Percentiles rank a stretch among this genome's conserved stretches.
Conservation (phyloP, 2,888 invertebrate species). For the Dicyrtoma fusca region DNA sequence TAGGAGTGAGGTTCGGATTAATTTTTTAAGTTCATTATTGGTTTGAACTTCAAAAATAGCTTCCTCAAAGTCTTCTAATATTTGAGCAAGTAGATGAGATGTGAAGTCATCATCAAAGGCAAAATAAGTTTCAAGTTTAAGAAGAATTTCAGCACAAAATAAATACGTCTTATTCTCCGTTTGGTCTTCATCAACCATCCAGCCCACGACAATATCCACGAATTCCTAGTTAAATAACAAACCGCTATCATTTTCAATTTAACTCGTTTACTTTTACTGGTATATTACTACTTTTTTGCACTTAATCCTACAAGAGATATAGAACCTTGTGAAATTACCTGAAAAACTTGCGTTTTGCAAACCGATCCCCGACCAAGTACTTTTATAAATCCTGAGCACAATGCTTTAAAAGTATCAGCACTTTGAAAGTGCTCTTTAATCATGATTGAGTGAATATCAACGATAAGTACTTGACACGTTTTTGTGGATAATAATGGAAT, state of each 20-base stretch:
- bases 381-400: constrained; percentile 27
- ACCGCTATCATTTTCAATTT: not conserved
- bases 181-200: constrained; percentile 47
- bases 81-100: constrained; percentile 15
- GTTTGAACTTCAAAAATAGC: constrained; percentile 19
- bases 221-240: constrained; percentile 44
- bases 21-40: constrained; percentile 6
- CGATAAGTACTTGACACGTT: not conserved
- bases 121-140: constrained; percentile 43
- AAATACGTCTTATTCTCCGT: constrained; percentile 24
- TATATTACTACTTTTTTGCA: not conserved
- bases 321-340: too few relatives aligned
- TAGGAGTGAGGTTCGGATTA: constrained; percentile 17
- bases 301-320: too few relatives aligned
- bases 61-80: constrained; percentile 35
- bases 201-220: constrained; percentile 54
- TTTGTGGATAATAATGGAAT: constrained; percentile 33
- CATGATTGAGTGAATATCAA: constrained; percentile 26
- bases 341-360: constrained; percentile 18
- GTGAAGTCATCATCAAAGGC: constrained; percentile 39
- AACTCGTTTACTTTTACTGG: not conserved
- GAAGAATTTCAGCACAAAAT: constrained; percentile 45
- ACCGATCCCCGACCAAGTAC: not conserved
- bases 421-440: constrained; percentile 20
- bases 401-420: constrained; percentile 27